Evolutionary conservation across 2,888 invertebrate genomes (phyloP).

Genomic region (Orthosia incerta): DNA sequence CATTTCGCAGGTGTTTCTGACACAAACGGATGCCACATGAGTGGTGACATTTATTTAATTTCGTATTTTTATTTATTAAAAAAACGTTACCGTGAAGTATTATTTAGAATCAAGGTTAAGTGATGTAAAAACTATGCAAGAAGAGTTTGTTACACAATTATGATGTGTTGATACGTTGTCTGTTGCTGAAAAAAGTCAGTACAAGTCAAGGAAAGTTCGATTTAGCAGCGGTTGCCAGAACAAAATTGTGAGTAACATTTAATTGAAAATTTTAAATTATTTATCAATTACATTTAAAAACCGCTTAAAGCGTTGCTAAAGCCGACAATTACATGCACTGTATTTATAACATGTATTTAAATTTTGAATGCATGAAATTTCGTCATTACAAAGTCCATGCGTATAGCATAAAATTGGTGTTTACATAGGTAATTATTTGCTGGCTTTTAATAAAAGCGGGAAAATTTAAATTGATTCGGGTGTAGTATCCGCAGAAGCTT

Average conservation of each 20-base stretch:
- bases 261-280: neutral
- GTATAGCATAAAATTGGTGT: slow-evolving; percentile 28
- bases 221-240: slow-evolving; percentile 8
- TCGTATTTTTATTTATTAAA: slow-evolving; percentile 14
- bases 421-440: slow-evolving; percentile 16
- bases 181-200: slow-evolving; percentile 31
- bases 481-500: neutral
- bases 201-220: slow-evolving; percentile 20
- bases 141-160: slow-evolving; percentile 46
- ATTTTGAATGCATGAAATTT: slow-evolving; percentile 21
- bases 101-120: slow-evolving; percentile 69
- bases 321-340: neutral
- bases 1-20: slow-evolving; percentile 44
- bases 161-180: slow-evolving; percentile 33
- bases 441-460: slow-evolving; percentile 14
- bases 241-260: slow-evolving; percentile 45
- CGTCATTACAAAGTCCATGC: slow-evolving; percentile 44
- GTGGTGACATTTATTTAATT: slow-evolving; percentile 27
- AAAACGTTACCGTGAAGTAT: slow-evolving; percentile 28
- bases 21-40: slow-evolving; percentile 43
- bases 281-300: neutral
- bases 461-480: slow-evolving; percentile 29
- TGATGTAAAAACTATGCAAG: slow-evolving; percentile 49
- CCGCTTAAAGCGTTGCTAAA: neutral
- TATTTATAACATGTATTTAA: neutral